Evolutionary conservation across 1,140 invertebrate species (phyloP), one percentile per base, ranked within the genome.

Genomic region (Drosophila sulfurigaster): DNA sequence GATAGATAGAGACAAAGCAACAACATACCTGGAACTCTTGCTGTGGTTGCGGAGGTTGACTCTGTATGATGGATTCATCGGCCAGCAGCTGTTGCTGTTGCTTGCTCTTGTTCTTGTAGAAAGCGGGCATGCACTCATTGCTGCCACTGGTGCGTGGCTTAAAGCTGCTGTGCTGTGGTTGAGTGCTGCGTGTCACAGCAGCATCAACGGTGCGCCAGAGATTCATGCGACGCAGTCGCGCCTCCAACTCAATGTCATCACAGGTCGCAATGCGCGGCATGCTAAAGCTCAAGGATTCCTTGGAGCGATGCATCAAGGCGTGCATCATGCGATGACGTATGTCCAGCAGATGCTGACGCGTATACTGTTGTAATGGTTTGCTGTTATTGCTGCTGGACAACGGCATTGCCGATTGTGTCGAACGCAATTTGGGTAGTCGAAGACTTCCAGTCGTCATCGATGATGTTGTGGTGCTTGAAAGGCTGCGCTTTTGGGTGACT

Each of bases 191-290:
- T n/a, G 30, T 1, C 28, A 54, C 8, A 38, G 8, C 1, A 8
- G 64, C 32, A n/a, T 81, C 81, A 5, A 43, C 25, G 7, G 20
- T 66, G 8, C 85, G 85, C 87, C 87, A 92, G 3, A 92, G 73
- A 64, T 92, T 91, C 58, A 92, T 75, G n/a, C 91, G 87, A 5
- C 88, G 81, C 16, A 92, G 41, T 2, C 91, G 87, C 0, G 63
- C 91, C 62, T 92, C 91, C 56, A 92, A 48, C 32, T 92, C 91
- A n/a, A 92, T 91, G 30, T 89, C 91, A 67, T 92, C 91, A 28
- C 91, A 92, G 43, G 91, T 91, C 8, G 91, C 90, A 10, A 91
- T 91, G n/a, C 77, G 83, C 5, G 91, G 87, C 73, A 83, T 85
- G 1, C 65, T 75, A 13, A 75, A 73, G 8, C 51, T 80, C 10